A percentile compares a stretch with the other conserved stretches of the same genome.
These are phyloP conservation scores for Octodon degus DNA, from an alignment of 2,113 vertebrate genomes.

Conservation along the genomic window DNA sequence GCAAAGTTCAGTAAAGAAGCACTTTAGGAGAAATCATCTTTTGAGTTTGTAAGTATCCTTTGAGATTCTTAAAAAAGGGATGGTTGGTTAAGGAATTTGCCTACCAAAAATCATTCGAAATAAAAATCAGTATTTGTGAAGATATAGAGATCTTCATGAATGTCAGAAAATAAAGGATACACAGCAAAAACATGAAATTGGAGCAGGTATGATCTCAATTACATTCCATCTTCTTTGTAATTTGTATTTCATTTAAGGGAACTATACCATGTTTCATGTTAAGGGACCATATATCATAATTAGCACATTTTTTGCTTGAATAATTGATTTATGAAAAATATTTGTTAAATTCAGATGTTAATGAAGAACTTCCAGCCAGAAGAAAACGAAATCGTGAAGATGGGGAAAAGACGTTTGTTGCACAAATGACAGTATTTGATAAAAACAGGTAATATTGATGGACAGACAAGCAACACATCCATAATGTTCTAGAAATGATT, in stretches of 20 bases:
- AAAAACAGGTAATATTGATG: conserved; percentile 94
- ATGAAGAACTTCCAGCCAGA: conserved; percentile 93
- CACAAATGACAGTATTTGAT: conserved; percentile 99
- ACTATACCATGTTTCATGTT: conserved; percentile 13
- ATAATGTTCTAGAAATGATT: conserved; percentile 13
- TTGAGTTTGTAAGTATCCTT: conserved; percentile 13
- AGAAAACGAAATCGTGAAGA: conserved; percentile 96
- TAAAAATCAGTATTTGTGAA: conserved; percentile 9
- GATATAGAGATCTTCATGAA: neutral
- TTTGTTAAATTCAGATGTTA: conserved; percentile 91
- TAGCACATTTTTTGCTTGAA: conserved; percentile 35
- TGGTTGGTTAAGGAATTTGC: neutral
- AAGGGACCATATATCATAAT: neutral
- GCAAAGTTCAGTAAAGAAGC: conserved; percentile 11
- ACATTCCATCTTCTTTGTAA: conserved; percentile 32
- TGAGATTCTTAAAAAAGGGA: conserved; percentile 31
- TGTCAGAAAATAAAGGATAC: conserved; percentile 11
- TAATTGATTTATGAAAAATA: conserved; percentile 33
- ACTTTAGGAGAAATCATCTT: conserved; percentile 22
- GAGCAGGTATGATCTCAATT: neutral
- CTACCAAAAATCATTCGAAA: conserved; percentile 20
- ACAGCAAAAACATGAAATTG: neutral
- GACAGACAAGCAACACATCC: neutral
- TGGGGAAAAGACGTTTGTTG: conserved; percentile 94
- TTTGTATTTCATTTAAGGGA: conserved; percentile 28